Percentiles rank a stretch among this genome's conserved stretches.
These are phyloP conservation scores for Drosophila pandora DNA, from an alignment of 1,140 invertebrate genomes.

Conservation along the genomic window DNA sequence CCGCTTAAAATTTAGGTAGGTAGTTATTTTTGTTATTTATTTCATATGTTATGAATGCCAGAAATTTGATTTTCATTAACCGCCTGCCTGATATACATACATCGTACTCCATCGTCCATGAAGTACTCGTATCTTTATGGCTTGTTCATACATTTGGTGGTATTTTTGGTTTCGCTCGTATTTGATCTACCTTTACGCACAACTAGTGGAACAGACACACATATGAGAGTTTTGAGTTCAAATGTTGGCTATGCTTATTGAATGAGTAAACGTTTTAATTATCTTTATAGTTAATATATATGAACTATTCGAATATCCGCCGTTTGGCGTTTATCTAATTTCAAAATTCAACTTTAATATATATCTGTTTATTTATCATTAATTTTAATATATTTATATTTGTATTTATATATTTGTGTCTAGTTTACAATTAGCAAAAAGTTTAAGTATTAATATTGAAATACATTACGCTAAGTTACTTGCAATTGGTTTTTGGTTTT, in stretches of 20 bases:
- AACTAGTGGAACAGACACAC: constrained; percentile 63
- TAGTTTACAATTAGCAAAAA: constrained; percentile 68
- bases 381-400: constrained; percentile 28
- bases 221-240: constrained; percentile 57
- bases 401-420: constrained; percentile 48
- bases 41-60: constrained; percentile 33
- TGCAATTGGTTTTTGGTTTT: constrained; percentile 33
- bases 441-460: constrained; percentile 56
- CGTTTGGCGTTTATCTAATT: constrained; percentile 37
- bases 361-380: constrained; percentile 26
- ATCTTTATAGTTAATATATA: constrained; percentile 37
- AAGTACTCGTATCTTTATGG: constrained; percentile 19
- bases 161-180: constrained; percentile 45
- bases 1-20: constrained; percentile 80
- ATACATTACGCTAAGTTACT: constrained; percentile 49
- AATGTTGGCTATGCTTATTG: constrained; percentile 61
- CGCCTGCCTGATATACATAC: constrained; percentile 43
- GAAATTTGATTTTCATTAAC: constrained; percentile 56
- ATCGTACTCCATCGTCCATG: constrained; percentile 11
- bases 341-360: constrained; percentile 72
- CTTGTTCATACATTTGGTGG: constrained; percentile 39
- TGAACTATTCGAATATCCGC: constrained; percentile 37
- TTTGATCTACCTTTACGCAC: constrained; percentile 44
- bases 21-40: constrained; percentile 9
- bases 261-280: constrained; percentile 63